phyloP scores from a whole-genome alignment of 2,113 vertebrate genomes.

The Percina caprodes region DNA sequence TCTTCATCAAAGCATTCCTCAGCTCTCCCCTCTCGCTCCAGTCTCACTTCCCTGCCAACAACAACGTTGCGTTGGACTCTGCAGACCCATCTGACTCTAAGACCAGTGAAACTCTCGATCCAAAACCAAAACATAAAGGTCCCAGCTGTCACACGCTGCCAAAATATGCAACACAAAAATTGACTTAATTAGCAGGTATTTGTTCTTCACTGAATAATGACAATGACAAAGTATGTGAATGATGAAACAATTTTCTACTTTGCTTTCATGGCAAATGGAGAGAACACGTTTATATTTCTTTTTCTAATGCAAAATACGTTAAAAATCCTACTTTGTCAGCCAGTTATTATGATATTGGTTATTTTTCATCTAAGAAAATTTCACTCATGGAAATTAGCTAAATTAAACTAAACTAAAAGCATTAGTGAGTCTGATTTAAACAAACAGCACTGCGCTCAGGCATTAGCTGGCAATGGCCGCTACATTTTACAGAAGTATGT shows the following conservation, averaged over 20 bases:
- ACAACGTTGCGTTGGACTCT: slow-evolving; percentile 68
- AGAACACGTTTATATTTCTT: not conserved
- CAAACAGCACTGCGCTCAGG: slow-evolving; percentile 1
- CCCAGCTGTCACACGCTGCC: slow-evolving; percentile 22
- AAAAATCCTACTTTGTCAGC: slow-evolving; percentile 7
- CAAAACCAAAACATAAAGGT: slow-evolving; percentile 35
- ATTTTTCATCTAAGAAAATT: not conserved
- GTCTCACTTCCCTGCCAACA: slow-evolving; percentile 74
- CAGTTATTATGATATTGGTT: not conserved
- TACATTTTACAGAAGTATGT: slow-evolving; percentile 3
- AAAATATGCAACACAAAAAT: slow-evolving; percentile 38
- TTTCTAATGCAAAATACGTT: not conserved
- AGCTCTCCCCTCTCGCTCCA: slow-evolving; percentile 62
- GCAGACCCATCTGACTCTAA: slow-evolving; percentile 58
- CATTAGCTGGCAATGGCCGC: not conserved
- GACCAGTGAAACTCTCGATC: slow-evolving; percentile 45
- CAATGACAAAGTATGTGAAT: slow-evolving; percentile 12
- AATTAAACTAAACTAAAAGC: no score
- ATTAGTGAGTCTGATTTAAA: slow-evolving; percentile 30
- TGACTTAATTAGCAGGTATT: slow-evolving; percentile 13
- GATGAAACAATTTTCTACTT: not conserved
- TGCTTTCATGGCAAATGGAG: not conserved
- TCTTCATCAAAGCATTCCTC: slow-evolving; percentile 76
- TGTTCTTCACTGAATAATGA: not conserved
- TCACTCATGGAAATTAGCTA: not conserved